Conservation (phyloP, 2,113 vertebrate genomes). For the Nothocercus nigrocapillus region DNA sequence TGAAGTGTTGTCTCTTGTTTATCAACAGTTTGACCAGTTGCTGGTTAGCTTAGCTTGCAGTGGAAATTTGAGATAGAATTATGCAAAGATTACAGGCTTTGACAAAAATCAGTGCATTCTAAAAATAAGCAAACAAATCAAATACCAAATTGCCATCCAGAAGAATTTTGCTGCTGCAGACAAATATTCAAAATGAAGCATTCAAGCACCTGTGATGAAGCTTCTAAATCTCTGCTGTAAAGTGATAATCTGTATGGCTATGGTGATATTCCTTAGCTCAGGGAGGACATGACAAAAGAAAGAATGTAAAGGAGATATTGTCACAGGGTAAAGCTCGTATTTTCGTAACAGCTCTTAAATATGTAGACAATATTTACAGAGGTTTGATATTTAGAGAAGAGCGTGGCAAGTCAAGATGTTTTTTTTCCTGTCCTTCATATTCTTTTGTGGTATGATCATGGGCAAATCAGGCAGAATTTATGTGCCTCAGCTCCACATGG, state of each 20-base stretch:
- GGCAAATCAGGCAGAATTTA: neutral
- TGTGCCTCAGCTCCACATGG: neutral
- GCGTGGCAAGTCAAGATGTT: neutral
- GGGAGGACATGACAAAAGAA: neutral
- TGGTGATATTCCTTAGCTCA: neutral
- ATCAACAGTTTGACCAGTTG: neutral
- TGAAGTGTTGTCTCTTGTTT: neutral
- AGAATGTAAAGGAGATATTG: neutral
- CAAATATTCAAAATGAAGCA: neutral
- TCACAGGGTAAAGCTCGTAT: neutral
- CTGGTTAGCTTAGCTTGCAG: neutral
- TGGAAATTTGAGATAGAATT: neutral
- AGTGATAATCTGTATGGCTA: neutral
- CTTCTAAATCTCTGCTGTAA: neutral
- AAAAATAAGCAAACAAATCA: neutral
- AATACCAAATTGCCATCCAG: neutral
- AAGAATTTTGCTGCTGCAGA: neutral
- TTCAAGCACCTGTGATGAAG: neutral
- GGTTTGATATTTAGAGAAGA: neutral
- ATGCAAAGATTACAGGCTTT: neutral
- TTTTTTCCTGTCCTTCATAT: neutral
- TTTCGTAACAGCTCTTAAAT: neutral
- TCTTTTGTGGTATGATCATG: fast-evolving
- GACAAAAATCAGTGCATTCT: neutral
- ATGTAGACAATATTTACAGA: neutral